Base-by-base conservation (phyloP, 2,797 vertebrate genomes). In the Vespertilio murinus region DNA sequence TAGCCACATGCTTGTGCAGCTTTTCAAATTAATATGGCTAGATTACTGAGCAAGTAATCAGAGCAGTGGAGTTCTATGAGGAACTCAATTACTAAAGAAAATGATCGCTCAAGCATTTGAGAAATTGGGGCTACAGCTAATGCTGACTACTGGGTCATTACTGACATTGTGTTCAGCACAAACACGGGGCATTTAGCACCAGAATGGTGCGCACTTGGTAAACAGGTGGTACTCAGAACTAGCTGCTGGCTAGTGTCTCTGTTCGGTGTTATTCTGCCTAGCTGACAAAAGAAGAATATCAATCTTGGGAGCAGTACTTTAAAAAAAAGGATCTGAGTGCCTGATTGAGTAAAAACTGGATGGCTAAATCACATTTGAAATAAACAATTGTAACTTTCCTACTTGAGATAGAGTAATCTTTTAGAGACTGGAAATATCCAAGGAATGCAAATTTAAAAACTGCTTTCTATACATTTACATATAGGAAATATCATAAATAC, bases 61-160 rank as follows among this genome's bases (percentile, higher is more conserved):
- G 96, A 97, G 97, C 75, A 95, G 92, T 69, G 47, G 93, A 97
- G 97, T 98, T 98, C 97, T 97, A 95, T 45, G 18, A 97, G 96
- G 92, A 98, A 98, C 96, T 97, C 96, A 97, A 98, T 98, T 98
- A 98, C 97, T 97, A 97, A 98, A 97, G 97, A 98, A 98, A 98
- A 98, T 97, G 97, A 98, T 98, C 97, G 95, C 94, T 97, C 86
- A 96, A 97, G 96, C 97, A 98, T 98, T 98, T 97, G 96, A 97
- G 90, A 96, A 98, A 98, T 97, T 47, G 85, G 95, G 97, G 96
- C 96, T 96, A 97, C 93, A 95, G 97, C 96, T 98, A 98, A 98
- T 98, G 98, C 96, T 97, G 97, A 98, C 96, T 88, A 97, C 97
- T 91, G 97, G 95, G 96, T 97, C 97, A 98, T 98, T 97, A 97